Base-by-base conservation (phyloP, 2,888 invertebrate species). In the Phymatocera aterrima region DNA sequence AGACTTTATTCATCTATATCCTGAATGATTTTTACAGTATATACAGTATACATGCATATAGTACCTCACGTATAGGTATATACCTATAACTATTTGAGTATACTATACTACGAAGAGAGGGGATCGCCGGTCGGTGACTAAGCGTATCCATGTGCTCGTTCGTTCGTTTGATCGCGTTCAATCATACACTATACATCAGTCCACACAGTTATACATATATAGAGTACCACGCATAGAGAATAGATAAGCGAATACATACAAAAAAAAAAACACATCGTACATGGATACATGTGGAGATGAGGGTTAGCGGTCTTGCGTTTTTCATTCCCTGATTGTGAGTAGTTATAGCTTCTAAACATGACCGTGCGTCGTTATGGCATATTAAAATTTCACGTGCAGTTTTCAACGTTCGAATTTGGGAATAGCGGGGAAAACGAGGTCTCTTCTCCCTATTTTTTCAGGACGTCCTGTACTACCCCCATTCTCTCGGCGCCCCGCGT, bases 91-190 rank as follows among this genome's bases (percentile, higher is more conserved):
- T 18, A 21, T 8, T 24, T 28, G 24, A 15, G 46, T 43, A 46
- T 43, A 46, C 28, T 68, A 28, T 18, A 34, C n/a, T 34, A 28
- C 28, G 51, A 51, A 51, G 51, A 54, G 72, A 72, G 72, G 72
- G 72, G n/a, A n/a, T 72, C 51, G 72, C 72, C 34, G 37, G 28
- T 72, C 72, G 72, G 72, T 72, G 72, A 72, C 72, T 72, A 72
- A 72, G 72, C 72, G 51, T 72, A 54, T n/a, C 72, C 72, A 72
- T 72, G 72, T 72, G 72, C 68, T 68, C 43, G 21, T 68, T 61
- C 61, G 34, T 24, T 61, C 61, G 61, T 46, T 46, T 28, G 57
- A 64, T 64, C 64, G 64, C 37, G 18, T n/a, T n/a, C n/a, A n/a
- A n/a, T n/a, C n/a, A n/a, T n/a, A n/a, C n/a, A n/a, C n/a, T n/a